Evolutionary conservation across 2,113 vertebrate genomes (phyloP), one percentile per base, ranked within the genome.

Genomic region (Clarias gariepinus): DNA sequence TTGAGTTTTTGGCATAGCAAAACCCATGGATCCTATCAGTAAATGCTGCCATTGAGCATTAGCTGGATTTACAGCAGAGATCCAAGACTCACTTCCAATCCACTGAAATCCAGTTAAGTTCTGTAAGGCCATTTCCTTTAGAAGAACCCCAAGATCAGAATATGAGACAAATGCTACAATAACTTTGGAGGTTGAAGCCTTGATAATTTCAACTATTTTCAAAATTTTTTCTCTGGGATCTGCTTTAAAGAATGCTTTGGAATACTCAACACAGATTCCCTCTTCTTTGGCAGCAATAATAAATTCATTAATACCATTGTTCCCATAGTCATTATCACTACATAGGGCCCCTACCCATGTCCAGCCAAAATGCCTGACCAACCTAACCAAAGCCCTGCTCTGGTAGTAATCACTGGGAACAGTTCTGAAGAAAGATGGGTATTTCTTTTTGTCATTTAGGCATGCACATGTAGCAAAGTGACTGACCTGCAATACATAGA

Each of bases 161-260:
- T 89, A 90, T 33, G 90, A 89, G 95, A 69, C 90, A 61, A 95
- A 96, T 12, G 94, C 94, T 58, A 41, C 41, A 6, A 41, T 41
- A 41, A 41, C 41, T 41, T 41, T 41, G 41, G 41, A 41, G 41
- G 41, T 41, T 41, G 41, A 41, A 41, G 41, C 41, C 41, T 41
- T 41, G 41, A 41, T 41, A 41, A 41, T 41, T 6, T 41, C 41
- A 41, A 41, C 41, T 41, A 41, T 6, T 41, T 41, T 41, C 41
- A 41, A 6, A 41, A 41, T 41, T 41, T 41, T 41, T 41, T 41
- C 41, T 41, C 41, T 41, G 41, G 41, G 41, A 3, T 41, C 41
- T 41, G 41, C 41, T 41, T 41, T 41, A 6, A 6, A 41, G 41
- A 41, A 41, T 41, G 41, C 41, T 3, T 41, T 41, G 41, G 41